Evolutionary conservation across 2,888 invertebrate species (phyloP), one percentile per base, ranked within the genome.

Genomic region (Macropis europaea): DNA sequence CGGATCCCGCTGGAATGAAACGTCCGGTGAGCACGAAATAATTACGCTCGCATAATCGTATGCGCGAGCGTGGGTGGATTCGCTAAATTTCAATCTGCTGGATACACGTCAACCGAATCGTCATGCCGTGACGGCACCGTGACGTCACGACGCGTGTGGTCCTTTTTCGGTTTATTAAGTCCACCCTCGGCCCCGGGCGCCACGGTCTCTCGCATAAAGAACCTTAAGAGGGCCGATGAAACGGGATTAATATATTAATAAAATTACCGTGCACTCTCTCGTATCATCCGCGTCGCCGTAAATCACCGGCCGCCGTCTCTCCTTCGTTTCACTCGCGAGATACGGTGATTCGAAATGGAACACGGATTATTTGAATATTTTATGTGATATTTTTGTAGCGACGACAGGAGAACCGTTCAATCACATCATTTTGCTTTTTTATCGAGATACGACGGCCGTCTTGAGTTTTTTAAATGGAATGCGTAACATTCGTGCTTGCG

Each of bases 101-200:
- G 34, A 48, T 53, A 15, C 24, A 57, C 64, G 63, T 63, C 73
- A 56, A 40, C 50, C 59, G 59, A 74, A 74, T 74, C 54, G 62
- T 74, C 68, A 45, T 50, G 40, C 15, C 30, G n/a, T 32, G 72
- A 73, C 72, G 53, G 52, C 40, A 11, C 19, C 53, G 67, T 67
- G 73, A 73, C 67, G 67, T 72, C 61, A 53, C 56, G 68, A 73
- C 42, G 75, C 75, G 75, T 73, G 75, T 75, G 75, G 75, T 75
- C 73, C 72, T 26, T 40, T 28, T 59, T 59, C 54, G 70, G 64
- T 66, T 73, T 73, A 73, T 73, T 70, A 75, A 73, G 63, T 64
- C 69, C 73, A 73, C 64, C 62, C 67, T 67, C 56, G 56, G 36
- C 73, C 38, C n/a, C 56, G 42, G 75, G 73, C 69, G 32, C 50